Evolutionary conservation across 2,888 invertebrate species (phyloP), one percentile per base, ranked within the genome.

Genomic region (Allolobophora icterica): DNA sequence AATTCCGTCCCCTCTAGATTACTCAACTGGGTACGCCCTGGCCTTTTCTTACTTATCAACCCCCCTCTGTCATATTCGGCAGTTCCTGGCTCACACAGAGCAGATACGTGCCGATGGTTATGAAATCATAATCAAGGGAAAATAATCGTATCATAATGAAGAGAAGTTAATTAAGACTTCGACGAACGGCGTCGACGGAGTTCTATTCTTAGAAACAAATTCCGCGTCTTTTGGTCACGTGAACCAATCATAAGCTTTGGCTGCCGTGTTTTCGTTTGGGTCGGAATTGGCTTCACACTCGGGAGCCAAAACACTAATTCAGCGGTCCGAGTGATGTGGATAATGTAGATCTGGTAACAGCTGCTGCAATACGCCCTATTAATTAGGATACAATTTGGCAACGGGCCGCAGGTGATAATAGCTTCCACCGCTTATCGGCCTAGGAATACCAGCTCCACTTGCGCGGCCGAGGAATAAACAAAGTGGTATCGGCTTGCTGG

Each of bases 401-500:
- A 71, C 71, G 30, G n/a, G 71, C 13, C 8, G n/a, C 71, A 71
- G 71, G n/a, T 71, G 71, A 71, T 71, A 71, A 71, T 11, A 30
- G 71, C 30, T 30, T 71, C 71, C 13, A 71, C 71, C 71, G n/a
- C n/a, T 71, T 71, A 71, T 71, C 71, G 30, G 71, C 71, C 30
- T 30, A 2, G 71, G 71, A n/a, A 71, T 71, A 71, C 30, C 71
- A 71, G 71, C 13, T n/a, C 71, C n/a, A 71, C n/a, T 71, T 30
- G 71, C 71, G 8, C 30, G n/a, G 71, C 71, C n/a, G 4, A 0
- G 1, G 71, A n/a, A 71, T 71, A 71, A 71, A 71, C 71, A 71
- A 71, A 71, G n/a, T 71, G n/a, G 30, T 71, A 71, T 71, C 71
- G n/a, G 71, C 71, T 71, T n/a, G 71, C 71, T n/a, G 71, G 71